Evolutionary conservation across 1,140 invertebrate species (phyloP).

Genomic region (Oppia nitens): DNA sequence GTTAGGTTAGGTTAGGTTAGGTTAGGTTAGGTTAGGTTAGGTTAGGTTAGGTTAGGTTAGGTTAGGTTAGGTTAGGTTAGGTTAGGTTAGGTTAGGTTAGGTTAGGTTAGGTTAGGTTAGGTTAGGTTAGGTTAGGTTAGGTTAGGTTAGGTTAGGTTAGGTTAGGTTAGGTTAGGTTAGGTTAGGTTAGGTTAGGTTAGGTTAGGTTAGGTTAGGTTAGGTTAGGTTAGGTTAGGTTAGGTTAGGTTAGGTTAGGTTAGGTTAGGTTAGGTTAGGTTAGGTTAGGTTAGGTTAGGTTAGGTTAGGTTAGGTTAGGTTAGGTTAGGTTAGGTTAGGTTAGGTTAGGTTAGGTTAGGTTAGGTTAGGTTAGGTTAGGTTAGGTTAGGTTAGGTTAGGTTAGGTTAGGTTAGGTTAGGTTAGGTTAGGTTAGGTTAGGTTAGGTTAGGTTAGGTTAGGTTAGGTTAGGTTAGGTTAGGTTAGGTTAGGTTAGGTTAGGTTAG

Average conservation of each 20-base stretch:
- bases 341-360: conserved; percentile 21
- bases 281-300: conserved; percentile 18
- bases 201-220: conserved; percentile 24
- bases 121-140: conserved; percentile 18
- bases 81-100: conserved; percentile 21
- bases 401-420: conserved; percentile 22
- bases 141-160: conserved; percentile 18
- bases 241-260: conserved; percentile 21
- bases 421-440: conserved; percentile 24
- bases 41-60: conserved; percentile 21
- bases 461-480: conserved; percentile 22
- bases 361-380: conserved; percentile 21
- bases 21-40: conserved; percentile 18
- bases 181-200: conserved; percentile 21
- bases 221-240: conserved; percentile 17
- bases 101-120: conserved; percentile 18
- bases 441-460: conserved; percentile 20
- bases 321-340: conserved; percentile 21
- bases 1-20: conserved; percentile 20
- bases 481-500: conserved; percentile 15
- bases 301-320: conserved; percentile 20
- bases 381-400: conserved; percentile 19
- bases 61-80: conserved; percentile 20
- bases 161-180: conserved; percentile 19
- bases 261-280: conserved; percentile 15